These are phyloP conservation scores for Cyclophora albipunctata DNA, from an alignment of 2,888 invertebrate genomes.

Conservation along the genomic window DNA sequence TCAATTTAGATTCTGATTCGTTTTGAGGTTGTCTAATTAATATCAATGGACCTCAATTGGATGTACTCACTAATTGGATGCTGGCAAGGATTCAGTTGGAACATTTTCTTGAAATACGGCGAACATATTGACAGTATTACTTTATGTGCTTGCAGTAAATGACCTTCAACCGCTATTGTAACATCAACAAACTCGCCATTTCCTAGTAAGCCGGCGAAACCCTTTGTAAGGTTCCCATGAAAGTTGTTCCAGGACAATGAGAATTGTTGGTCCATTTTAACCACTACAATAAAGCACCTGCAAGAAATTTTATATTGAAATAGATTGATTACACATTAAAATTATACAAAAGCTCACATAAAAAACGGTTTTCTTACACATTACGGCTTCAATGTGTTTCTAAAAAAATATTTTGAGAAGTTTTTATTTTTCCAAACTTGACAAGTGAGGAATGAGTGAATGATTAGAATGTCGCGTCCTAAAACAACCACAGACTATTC, in stretches of 20 bases:
- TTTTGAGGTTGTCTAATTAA: not conserved
- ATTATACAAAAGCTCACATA: not conserved
- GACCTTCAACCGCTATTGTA: conserved; percentile 78
- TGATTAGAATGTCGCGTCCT: no score
- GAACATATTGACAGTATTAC: conserved; percentile 82
- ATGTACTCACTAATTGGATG: conserved; percentile 75
- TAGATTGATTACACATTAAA: not conserved
- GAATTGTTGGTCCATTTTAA: conserved; percentile 79
- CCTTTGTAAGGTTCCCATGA: conserved; percentile 80
- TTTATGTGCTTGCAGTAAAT: conserved; percentile 81
- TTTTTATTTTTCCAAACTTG: no score
- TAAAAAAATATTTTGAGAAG: no score
- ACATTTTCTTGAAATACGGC: conserved; percentile 82
- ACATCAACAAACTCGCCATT: conserved; percentile 78
- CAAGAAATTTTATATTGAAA: conserved; percentile 8
- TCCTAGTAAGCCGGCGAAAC: conserved; percentile 76
- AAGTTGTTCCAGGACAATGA: conserved; percentile 85
- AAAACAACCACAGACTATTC: no score
- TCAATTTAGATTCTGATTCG: no score
- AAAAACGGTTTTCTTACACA: conserved; percentile 22
- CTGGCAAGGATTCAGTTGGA: conserved; percentile 79
- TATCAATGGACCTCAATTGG: no score
- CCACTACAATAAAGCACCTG: conserved; percentile 43
- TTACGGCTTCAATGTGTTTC: conserved; percentile 19
- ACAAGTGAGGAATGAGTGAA: no score